A percentile compares a stretch with the other conserved stretches of the same genome.
Conservation (phyloP, 2,888 invertebrate genomes). For the Romanomermis culicivorax region DNA sequence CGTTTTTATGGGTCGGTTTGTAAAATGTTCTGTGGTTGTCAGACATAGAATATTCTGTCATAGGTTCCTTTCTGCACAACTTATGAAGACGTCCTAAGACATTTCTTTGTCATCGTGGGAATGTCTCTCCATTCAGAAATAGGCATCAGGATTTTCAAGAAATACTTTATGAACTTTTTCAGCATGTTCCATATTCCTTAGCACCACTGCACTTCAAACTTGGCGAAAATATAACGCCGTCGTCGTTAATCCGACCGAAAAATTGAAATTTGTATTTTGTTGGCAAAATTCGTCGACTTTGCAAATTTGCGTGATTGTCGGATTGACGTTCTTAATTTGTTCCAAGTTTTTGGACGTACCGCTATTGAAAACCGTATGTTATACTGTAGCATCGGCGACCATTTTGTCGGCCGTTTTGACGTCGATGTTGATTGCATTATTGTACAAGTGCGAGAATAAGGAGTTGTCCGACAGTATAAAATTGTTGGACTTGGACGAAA, state of each 20-base stretch:
- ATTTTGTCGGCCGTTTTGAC: background rate
- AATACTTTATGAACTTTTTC: background rate
- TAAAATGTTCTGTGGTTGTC: too few species aligned
- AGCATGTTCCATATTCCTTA: slow-evolving; percentile 2
- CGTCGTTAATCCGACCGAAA: slow-evolving; percentile 15
- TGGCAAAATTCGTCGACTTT: slow-evolving; percentile 20
- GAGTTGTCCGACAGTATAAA: slow-evolving; percentile 19
- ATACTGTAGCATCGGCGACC: background rate
- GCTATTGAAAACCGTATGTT: background rate
- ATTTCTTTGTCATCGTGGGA: too few species aligned
- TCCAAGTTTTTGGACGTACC: background rate
- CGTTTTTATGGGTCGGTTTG: too few species aligned
- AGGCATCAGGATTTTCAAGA: too few species aligned
- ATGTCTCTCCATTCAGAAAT: too few species aligned
- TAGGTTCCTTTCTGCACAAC: too few species aligned
- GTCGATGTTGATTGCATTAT: background rate
- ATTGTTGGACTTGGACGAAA: background rate
- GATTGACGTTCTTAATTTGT: slow-evolving; percentile 12
- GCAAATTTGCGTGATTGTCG: slow-evolving; percentile 15
- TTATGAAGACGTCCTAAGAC: too few species aligned
- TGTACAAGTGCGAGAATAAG: slow-evolving; percentile 15
- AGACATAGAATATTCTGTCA: too few species aligned
- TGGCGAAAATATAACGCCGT: slow-evolving; percentile 10
- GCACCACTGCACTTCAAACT: background rate
- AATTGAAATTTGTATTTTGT: slow-evolving; percentile 23